These are phyloP conservation scores for Serripes groenlandicus DNA, from an alignment of 2,888 invertebrate species.

Conservation along the genomic window DNA sequence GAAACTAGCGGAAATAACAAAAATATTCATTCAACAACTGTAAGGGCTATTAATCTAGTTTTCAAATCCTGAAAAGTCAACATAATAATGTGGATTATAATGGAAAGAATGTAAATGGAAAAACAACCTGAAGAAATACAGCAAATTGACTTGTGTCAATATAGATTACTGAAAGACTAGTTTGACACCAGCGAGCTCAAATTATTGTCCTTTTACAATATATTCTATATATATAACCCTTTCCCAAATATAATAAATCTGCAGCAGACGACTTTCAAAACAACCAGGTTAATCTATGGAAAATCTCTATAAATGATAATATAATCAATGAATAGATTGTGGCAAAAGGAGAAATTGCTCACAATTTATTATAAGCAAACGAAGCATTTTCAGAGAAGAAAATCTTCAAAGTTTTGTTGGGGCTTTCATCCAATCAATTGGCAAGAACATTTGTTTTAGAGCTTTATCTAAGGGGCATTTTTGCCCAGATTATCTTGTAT, in stretches of 20 bases:
- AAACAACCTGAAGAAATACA: background rate
- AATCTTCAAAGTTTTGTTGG: too few species aligned
- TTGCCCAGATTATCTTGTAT: too few species aligned
- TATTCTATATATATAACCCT: background rate
- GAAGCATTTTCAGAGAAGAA: too few species aligned
- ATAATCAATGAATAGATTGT: background rate
- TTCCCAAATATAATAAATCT: background rate
- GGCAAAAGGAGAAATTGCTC: background rate
- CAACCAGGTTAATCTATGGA: background rate
- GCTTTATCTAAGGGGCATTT: too few species aligned
- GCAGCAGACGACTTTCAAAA: background rate
- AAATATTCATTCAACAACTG: too few species aligned
- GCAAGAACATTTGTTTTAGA: too few species aligned
- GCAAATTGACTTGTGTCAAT: constrained; percentile 8
- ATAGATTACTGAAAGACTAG: background rate
- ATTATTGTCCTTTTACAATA: background rate
- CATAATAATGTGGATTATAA: background rate
- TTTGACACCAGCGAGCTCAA: background rate
- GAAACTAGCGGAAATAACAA: too few species aligned
- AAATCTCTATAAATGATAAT: background rate
- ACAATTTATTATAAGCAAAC: too few species aligned
- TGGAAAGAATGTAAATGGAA: background rate
- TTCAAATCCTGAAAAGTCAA: background rate
- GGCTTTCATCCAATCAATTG: too few species aligned
- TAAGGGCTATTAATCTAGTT: too few species aligned